Conservation (phyloP, 2,888 invertebrate species). For the Ganaspis brasiliensis region DNA sequence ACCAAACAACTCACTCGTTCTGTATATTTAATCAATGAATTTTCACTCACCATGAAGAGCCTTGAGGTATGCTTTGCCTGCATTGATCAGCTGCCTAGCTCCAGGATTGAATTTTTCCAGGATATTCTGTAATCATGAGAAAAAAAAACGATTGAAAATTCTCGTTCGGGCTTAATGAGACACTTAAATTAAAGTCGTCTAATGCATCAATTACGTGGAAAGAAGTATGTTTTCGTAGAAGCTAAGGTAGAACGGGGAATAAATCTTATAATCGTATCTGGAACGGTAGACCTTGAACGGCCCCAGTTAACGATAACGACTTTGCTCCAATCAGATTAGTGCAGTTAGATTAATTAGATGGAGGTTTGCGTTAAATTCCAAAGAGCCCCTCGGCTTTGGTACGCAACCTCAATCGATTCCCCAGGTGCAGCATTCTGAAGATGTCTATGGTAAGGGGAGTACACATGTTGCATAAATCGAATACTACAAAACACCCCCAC, state of each 20-base stretch:
- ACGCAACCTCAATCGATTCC: constrained; percentile 30
- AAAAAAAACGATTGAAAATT: constrained; percentile 51
- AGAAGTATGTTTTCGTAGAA: constrained; percentile 20
- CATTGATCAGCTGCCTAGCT: constrained; percentile 95
- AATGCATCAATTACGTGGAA: constrained; percentile 21
- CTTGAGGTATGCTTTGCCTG: constrained; percentile 96
- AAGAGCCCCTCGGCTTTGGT: constrained; percentile 46
- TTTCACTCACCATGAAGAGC: constrained; percentile 93
- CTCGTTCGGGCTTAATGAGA: constrained; percentile 26
- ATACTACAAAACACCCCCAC: neutral
- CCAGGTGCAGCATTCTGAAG: constrained; percentile 36
- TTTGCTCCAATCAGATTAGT: constrained; percentile 57
- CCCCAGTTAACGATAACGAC: constrained; percentile 52
- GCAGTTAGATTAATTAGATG: constrained; percentile 60
- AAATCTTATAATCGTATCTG: constrained; percentile 52
- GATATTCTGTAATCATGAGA: constrained; percentile 91
- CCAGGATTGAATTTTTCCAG: constrained; percentile 98
- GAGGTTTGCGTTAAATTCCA: constrained; percentile 54
- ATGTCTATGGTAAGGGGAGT: constrained; percentile 18
- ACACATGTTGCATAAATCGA: constrained; percentile 24
- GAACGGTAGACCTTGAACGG: constrained; percentile 52
- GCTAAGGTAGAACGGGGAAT: constrained; percentile 1
- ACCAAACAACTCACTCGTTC: constrained; percentile 42
- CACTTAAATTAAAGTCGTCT: constrained; percentile 38
- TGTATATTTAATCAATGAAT: constrained; percentile 54